phyloP scores from a whole-genome alignment of 2,888 invertebrate species.

The Microctonus hyperodae region DNA sequence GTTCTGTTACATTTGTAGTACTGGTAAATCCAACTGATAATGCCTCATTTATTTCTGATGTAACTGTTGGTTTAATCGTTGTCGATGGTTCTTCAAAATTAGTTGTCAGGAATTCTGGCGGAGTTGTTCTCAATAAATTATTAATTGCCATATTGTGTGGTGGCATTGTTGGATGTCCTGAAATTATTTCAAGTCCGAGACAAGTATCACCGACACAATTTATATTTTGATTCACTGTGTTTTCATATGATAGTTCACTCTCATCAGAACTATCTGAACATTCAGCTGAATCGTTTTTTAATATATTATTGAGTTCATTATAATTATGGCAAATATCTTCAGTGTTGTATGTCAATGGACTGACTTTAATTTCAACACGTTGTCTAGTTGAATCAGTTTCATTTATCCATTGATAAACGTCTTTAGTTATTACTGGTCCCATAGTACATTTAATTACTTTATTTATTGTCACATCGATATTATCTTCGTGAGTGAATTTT shows the following conservation, averaged over 20 bases:
- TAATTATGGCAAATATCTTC: not conserved
- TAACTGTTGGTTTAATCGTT: not conserved
- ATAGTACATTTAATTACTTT: slow-evolving; percentile 43
- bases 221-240: not conserved
- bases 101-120: not conserved
- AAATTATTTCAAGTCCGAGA: not conserved
- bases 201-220: not conserved
- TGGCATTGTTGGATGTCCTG: not conserved
- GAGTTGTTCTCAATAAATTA: not conserved
- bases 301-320: not conserved
- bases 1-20: not conserved
- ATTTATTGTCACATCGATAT: slow-evolving; percentile 35
- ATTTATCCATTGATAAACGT: slow-evolving; percentile 39
- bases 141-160: not conserved
- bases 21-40: not conserved
- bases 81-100: not conserved
- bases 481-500: slow-evolving; percentile 29
- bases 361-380: slow-evolving; percentile 46
- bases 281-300: not conserved
- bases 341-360: slow-evolving; percentile 31
- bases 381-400: slow-evolving; percentile 35
- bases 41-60: not conserved
- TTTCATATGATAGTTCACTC: not conserved
- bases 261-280: slow-evolving; percentile 8
- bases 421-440: slow-evolving; percentile 43